These are phyloP conservation scores for Acropora yongei DNA, from an alignment of 64 coral and sea anemone genomes.

Conservation along the genomic window DNA sequence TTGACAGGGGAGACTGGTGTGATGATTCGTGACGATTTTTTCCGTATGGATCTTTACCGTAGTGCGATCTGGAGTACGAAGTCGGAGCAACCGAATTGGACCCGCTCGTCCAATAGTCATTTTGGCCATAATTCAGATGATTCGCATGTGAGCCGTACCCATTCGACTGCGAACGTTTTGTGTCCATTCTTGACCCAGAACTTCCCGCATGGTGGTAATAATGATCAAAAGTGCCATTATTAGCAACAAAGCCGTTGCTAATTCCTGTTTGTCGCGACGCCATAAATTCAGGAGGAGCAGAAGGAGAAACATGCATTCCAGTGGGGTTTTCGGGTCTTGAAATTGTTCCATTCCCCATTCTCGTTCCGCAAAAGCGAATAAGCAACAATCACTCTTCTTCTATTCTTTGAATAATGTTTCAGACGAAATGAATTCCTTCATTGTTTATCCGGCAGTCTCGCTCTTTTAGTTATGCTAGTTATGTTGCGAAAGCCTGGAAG, in stretches of 20 bases:
- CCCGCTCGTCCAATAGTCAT: background rate
- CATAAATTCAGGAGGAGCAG: background rate
- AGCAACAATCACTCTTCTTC: background rate
- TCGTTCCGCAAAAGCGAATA: background rate
- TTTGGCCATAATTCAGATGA: background rate
- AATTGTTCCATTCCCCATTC: constrained; percentile 30
- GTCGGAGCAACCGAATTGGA: background rate
- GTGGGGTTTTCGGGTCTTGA: constrained; percentile 11
- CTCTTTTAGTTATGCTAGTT: background rate
- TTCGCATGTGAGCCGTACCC: background rate
- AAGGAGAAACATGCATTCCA: background rate
- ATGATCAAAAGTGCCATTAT: background rate
- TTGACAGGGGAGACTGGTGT: background rate
- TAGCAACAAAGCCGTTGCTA: background rate
- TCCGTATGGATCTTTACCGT: background rate
- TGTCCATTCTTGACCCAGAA: background rate
- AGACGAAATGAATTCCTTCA: background rate
- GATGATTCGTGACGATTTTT: background rate
- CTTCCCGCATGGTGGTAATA: background rate
- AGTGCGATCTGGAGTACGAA: background rate
- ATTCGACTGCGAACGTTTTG: background rate
- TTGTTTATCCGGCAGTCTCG: background rate
- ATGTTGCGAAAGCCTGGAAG: background rate
- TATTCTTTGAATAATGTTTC: background rate
- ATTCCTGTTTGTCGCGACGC: no score